Evolutionary conservation across 2,888 invertebrate genomes (phyloP).

Genomic region (Acleris laterana): DNA sequence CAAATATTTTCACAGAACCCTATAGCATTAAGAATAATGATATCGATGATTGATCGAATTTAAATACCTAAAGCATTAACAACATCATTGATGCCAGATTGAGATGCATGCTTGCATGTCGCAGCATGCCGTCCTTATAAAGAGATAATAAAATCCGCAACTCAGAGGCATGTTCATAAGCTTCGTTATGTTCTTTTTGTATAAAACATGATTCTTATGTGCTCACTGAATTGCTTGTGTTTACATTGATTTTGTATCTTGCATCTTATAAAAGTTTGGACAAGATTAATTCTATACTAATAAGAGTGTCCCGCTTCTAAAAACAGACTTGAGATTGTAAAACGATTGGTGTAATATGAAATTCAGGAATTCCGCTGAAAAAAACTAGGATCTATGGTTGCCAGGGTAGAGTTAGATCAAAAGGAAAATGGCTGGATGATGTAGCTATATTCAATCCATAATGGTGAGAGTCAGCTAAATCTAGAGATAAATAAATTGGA

Average conservation of each 20-base stretch:
- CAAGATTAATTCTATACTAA: too few species aligned
- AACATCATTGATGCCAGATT: conserved; percentile 13
- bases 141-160: conserved; percentile 28
- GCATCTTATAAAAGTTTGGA: neutral
- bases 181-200: conserved; percentile 20
- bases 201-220: conserved; percentile 23
- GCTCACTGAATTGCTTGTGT: neutral
- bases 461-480: too few species aligned
- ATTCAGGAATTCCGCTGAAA: too few species aligned
- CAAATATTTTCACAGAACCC: neutral
- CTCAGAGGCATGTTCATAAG: conserved; percentile 23
- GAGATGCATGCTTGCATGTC: conserved; percentile 13
- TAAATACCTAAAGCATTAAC: conserved; percentile 4
- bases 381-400: too few species aligned
- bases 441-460: too few species aligned
- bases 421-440: too few species aligned
- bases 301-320: too few species aligned
- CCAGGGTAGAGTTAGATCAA: too few species aligned
- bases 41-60: conserved; percentile 10
- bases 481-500: too few species aligned
- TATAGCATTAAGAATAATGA: neutral
- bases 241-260: neutral
- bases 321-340: too few species aligned
- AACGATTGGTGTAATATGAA: too few species aligned
- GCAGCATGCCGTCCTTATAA: conserved; percentile 24